Percentiles rank a stretch among this genome's conserved stretches.
These are phyloP conservation scores for Spheniscus mendiculus DNA, from an alignment of 2,113 vertebrate genomes.

Conservation along the genomic window DNA sequence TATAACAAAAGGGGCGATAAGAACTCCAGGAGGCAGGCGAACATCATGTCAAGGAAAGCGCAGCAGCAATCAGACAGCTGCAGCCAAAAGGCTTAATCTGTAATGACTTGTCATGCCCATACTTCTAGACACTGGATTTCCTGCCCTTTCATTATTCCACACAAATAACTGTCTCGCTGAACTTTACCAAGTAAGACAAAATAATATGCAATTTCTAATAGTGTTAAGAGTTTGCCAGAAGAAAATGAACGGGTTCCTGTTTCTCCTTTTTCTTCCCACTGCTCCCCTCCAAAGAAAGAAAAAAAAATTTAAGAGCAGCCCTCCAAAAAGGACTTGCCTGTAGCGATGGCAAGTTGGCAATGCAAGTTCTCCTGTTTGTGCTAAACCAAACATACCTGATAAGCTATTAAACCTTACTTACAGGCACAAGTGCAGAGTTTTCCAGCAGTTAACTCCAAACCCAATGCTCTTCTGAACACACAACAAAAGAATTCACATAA, in stretches of 20 bases:
- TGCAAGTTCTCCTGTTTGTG: neutral
- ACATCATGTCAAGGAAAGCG: neutral
- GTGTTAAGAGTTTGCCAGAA: neutral
- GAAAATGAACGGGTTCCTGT: neutral
- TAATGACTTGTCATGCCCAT: neutral
- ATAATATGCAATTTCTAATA: neutral
- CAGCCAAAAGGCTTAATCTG: constrained; percentile 38
- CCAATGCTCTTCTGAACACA: neutral
- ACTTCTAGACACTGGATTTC: neutral
- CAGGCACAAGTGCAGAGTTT: neutral
- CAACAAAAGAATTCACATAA: neutral
- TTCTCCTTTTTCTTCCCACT: neutral
- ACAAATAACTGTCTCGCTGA: neutral
- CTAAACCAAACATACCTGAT: neutral
- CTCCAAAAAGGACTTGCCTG: neutral
- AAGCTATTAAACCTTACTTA: neutral
- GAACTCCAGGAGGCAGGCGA: constrained; percentile 3
- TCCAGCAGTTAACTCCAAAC: neutral
- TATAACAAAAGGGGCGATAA: neutral
- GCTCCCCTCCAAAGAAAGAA: neutral
- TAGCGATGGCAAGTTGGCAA: neutral
- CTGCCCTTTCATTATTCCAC: neutral
- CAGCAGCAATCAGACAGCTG: constrained; percentile 27
- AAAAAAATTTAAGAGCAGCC: neutral
- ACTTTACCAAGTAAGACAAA: neutral